phyloP scores from a whole-genome alignment of 2,888 invertebrate species.

The Malachius bipustulatus region DNA sequence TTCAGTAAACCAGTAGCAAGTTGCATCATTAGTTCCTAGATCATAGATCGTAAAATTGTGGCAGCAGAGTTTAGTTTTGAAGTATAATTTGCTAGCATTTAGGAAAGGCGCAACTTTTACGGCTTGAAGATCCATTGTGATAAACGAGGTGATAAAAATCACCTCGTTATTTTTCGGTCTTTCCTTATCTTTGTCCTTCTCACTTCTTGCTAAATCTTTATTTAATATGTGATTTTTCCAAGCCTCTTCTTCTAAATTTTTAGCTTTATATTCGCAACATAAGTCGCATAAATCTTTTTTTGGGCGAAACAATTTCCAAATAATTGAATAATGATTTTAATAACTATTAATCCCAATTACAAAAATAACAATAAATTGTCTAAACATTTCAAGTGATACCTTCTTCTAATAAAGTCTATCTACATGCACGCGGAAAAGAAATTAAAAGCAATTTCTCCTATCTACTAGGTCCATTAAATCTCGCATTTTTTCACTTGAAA shows the following conservation, averaged over 20 bases:
- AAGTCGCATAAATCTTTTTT: conserved; percentile 1
- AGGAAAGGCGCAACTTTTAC: conserved; percentile 1
- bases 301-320: neutral
- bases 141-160: neutral
- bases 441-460: conserved; percentile 1
- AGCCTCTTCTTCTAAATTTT: conserved; percentile 1
- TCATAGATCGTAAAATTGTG: neutral
- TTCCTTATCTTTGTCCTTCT: conserved; percentile 1
- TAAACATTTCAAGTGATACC: neutral
- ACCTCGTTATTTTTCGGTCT: neutral
- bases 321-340: too few species aligned
- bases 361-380: neutral
- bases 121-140: conserved; percentile 1
- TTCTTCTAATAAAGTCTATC: neutral
- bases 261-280: conserved; percentile 3
- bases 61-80: conserved; percentile 1
- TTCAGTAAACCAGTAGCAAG: conserved; percentile 3
- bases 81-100: neutral
- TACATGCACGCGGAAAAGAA: neutral
- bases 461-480: neutral
- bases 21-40: conserved; percentile 3
- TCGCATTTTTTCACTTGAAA: neutral
- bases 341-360: too few species aligned
- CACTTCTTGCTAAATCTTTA: conserved; percentile 3
- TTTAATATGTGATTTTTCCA: conserved; percentile 2